Evolutionary conservation across 1,140 invertebrate genomes (phyloP), one percentile per base, ranked within the genome.

Genomic region (Tribolium castaneum): DNA sequence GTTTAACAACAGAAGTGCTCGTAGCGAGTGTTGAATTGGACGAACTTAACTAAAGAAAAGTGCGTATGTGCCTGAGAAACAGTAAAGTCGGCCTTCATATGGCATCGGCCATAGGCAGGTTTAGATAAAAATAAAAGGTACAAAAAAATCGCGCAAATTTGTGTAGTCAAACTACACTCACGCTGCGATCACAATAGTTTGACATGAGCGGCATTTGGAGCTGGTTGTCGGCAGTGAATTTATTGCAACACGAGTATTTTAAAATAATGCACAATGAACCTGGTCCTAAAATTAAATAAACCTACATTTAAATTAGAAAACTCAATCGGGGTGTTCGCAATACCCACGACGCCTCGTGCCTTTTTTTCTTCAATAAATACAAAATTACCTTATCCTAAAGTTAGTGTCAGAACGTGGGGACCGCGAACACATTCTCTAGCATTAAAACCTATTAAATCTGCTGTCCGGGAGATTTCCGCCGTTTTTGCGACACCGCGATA

Each of bases 401-500:
- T 4, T 25, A 56, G 16, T 56, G 52, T 56, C 9, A 10, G 5
- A 9, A n/a, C 14, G 9, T 66, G 59, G 59, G n/a, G n/a, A 14
- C 12, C 30, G 9, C 59, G 59, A 35, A 66, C 59, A 66, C 59
- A 14, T 35, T 35, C n/a, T 14, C 25, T 25, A 59, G 7, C 54
- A 25, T 25, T 59, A 59, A 59, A 59, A 59, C 19, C 54, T 66
- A 66, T 73, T 77, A 59, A 45, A 77, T 59, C 13, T 74, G 52
- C n/a, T 25, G 34, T 45, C 76, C 62, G 7, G 79, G 50, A 1
- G 83, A 82, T 62, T 78, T 79, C 30, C 82, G 80, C 74, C 82
- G 80, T 76, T 86, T 85, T 34, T 82, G 79, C 4, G 87, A 71
- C 59, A 86, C 75, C 75, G 88, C 86, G 82, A 90, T 83, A 87